Evolutionary conservation across 1,140 invertebrate genomes (phyloP).

Genomic region (Vanessa atalanta): DNA sequence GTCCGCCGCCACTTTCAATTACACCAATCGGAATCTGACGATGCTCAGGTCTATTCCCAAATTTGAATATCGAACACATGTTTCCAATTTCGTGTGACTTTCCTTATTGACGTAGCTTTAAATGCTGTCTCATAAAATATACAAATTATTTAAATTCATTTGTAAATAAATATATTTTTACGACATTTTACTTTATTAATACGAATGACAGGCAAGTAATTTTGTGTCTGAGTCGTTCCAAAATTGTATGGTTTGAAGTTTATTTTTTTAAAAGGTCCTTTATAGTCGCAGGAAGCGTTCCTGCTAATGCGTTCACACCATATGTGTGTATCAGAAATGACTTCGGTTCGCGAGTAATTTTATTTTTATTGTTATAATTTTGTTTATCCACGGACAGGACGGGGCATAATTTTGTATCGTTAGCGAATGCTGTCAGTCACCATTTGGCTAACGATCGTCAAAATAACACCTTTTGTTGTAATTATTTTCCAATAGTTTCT

Average conservation of each 20-base stretch:
- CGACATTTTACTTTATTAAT: not conserved
- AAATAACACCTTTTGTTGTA: slow-evolving; percentile 61
- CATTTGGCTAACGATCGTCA: slow-evolving; percentile 62
- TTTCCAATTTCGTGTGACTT: slow-evolving; percentile 35
- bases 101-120: not conserved
- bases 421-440: slow-evolving; percentile 64
- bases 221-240: slow-evolving; percentile 26
- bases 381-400: slow-evolving; percentile 55
- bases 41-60: slow-evolving; percentile 58
- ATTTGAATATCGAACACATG: slow-evolving; percentile 71
- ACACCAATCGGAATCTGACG: slow-evolving; percentile 57
- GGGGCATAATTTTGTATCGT: slow-evolving; percentile 61
- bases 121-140: not conserved
- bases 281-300: slow-evolving; percentile 56
- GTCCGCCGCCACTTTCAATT: slow-evolving; percentile 67
- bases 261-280: slow-evolving; percentile 53
- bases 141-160: not conserved
- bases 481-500: slow-evolving; percentile 58
- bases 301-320: slow-evolving; percentile 68
- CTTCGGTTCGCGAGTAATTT: slow-evolving; percentile 48
- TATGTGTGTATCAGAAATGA: slow-evolving; percentile 61
- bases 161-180: slow-evolving; percentile 1
- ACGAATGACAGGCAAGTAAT: slow-evolving; percentile 22
- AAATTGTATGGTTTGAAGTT: slow-evolving; percentile 38
- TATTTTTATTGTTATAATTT: slow-evolving; percentile 65